phyloP scores from a whole-genome alignment of 2,888 invertebrate genomes.

The Lysandra coridon region DNA sequence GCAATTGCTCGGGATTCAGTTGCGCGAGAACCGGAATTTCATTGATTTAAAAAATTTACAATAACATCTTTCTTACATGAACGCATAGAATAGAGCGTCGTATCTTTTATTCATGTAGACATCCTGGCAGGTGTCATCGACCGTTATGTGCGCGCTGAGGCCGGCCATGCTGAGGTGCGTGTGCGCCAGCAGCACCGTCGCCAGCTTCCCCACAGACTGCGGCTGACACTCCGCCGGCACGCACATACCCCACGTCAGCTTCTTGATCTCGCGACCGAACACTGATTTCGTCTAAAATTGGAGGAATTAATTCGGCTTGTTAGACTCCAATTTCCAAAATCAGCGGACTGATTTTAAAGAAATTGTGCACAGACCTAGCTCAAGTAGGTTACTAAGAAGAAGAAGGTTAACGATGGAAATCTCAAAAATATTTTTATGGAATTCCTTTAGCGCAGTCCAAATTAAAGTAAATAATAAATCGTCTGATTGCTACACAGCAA shows the following conservation, averaged over 20 bases:
- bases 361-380: no score
- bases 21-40: no score
- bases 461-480: neutral
- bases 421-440: neutral
- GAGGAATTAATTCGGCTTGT: neutral
- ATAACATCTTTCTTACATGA: slow-evolving; percentile 53
- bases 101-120: slow-evolving; percentile 48
- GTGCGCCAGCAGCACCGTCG: slow-evolving; percentile 57
- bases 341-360: neutral
- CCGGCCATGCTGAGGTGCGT: slow-evolving; percentile 68
- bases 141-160: slow-evolving; percentile 54
- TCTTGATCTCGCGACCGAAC: slow-evolving; percentile 58
- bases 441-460: neutral
- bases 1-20: no score
- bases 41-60: neutral
- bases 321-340: neutral
- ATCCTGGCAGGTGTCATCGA: slow-evolving; percentile 59
- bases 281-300: slow-evolving; percentile 53
- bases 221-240: slow-evolving; percentile 72
- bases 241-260: slow-evolving; percentile 79
- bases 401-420: no score
- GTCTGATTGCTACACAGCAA: neutral
- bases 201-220: slow-evolving; percentile 56
- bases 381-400: no score
- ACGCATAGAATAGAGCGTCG: slow-evolving; percentile 57